Percentiles rank a stretch among this genome's conserved stretches.
Conservation (phyloP, 2,797 vertebrate species). For the Limnodromus scolopaceus region DNA sequence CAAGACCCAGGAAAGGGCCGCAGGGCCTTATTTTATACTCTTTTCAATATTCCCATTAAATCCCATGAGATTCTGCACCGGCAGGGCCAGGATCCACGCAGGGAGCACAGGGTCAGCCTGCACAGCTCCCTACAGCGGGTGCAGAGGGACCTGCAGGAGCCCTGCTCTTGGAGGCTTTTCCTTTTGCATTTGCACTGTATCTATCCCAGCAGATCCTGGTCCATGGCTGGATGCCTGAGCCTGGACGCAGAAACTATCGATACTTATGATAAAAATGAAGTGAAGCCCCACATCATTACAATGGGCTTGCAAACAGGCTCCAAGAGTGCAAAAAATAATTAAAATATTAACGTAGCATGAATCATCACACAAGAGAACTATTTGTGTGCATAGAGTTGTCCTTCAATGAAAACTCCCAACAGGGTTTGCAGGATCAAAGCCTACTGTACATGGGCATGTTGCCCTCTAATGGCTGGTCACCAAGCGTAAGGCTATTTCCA, state of each 20-base stretch:
- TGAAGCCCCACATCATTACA: background rate
- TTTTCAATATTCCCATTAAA: background rate
- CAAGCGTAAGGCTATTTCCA: background rate
- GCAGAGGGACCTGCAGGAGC: background rate
- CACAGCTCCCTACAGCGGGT: background rate
- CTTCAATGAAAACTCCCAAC: background rate
- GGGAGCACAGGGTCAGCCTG: background rate
- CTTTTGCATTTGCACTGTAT: background rate
- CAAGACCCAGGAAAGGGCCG: background rate
- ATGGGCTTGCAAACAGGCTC: background rate
- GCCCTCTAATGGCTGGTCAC: conserved; percentile 55
- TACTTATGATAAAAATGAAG: accelerated
- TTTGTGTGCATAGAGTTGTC: background rate
- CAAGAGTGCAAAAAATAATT: background rate
- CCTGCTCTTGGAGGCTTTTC: background rate
- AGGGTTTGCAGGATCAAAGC: background rate
- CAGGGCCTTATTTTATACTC: background rate
- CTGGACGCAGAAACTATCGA: background rate
- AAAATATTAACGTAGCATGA: background rate
- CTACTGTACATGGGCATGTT: background rate
- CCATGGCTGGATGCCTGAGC: background rate
- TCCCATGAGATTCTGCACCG: background rate
- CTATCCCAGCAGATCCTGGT: background rate
- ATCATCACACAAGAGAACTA: background rate
- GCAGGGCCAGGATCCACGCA: background rate